Conservation (phyloP, 1,140 invertebrate species). For the Conus ventricosus region DNA sequence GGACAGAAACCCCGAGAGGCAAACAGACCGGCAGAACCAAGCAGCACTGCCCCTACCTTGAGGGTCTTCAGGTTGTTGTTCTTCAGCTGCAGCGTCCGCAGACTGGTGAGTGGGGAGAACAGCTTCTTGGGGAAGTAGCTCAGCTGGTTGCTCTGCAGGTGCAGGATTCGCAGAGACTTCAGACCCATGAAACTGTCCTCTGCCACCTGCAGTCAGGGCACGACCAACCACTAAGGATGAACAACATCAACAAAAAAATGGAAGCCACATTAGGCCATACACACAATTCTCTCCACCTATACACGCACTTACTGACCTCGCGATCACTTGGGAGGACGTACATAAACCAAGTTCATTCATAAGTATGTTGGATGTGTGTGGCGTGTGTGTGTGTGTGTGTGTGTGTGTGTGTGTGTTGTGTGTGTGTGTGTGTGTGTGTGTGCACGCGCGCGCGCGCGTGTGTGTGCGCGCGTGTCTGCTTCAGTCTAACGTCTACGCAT, state of each 20-base stretch:
- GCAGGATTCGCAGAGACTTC: slow-evolving; percentile 48
- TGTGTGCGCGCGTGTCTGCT: no score
- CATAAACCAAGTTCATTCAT: not conserved
- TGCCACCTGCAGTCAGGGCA: not conserved
- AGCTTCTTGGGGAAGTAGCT: slow-evolving; percentile 50
- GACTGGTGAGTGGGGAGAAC: slow-evolving; percentile 49
- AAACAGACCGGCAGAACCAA: not conserved
- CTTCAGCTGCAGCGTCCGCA: slow-evolving; percentile 54
- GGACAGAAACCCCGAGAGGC: not conserved
- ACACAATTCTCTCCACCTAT: not conserved
- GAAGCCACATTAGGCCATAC: not conserved
- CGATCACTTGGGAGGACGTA: no score
- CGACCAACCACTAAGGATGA: no score
- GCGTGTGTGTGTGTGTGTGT: not conserved
- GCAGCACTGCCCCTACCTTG: not conserved
- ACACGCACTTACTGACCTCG: not conserved
- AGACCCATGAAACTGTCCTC: slow-evolving; percentile 55
- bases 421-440: no score
- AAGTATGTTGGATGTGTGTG: not conserved
- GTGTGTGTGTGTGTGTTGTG: not conserved
- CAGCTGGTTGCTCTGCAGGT: slow-evolving; percentile 56
- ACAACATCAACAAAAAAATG: no score
- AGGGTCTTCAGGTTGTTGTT: slow-evolving; percentile 55
- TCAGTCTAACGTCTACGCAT: no score
- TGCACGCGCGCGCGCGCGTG: no score